phyloP scores from a whole-genome alignment of 2,113 vertebrate genomes.

The Ivindomyrus marchei region DNA sequence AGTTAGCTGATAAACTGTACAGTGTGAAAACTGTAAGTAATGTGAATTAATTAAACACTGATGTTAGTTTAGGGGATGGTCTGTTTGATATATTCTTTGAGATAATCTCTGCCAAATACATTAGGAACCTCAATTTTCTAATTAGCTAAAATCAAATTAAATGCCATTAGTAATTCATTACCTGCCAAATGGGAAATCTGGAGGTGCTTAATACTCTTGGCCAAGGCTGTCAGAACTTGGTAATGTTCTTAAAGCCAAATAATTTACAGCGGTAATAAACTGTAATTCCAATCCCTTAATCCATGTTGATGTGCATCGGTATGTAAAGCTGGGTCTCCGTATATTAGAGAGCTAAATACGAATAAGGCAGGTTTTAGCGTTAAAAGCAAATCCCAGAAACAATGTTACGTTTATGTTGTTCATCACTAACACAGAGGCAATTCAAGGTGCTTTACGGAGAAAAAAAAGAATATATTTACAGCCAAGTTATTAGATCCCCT shows the following conservation, averaged over 20 bases:
- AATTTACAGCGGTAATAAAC: not conserved
- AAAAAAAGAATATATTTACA: not conserved
- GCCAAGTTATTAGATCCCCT: not conserved
- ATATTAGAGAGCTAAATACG: not conserved
- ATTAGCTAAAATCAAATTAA: constrained; percentile 1
- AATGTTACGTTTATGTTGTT: not conserved
- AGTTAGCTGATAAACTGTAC: not conserved
- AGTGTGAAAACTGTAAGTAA: not conserved
- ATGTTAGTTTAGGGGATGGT: not conserved
- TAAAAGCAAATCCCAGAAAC: not conserved
- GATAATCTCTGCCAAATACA: not conserved
- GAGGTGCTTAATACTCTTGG: constrained; percentile 8
- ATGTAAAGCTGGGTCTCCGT: not conserved
- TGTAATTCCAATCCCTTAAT: not conserved
- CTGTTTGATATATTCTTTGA: not conserved
- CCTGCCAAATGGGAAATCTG: constrained; percentile 3
- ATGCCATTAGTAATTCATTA: not conserved
- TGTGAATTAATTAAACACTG: not conserved
- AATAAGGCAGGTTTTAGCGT: not conserved
- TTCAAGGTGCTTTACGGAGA: not conserved
- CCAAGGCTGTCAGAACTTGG: not conserved
- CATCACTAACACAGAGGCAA: not conserved
- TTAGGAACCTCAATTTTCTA: not conserved
- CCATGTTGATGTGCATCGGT: not conserved
- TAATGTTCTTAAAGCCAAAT: constrained; percentile 4